These are phyloP conservation scores for Umimayanthus kanabou DNA, from an alignment of 92 coral and sea anemone genomes.

Conservation along the genomic window DNA sequence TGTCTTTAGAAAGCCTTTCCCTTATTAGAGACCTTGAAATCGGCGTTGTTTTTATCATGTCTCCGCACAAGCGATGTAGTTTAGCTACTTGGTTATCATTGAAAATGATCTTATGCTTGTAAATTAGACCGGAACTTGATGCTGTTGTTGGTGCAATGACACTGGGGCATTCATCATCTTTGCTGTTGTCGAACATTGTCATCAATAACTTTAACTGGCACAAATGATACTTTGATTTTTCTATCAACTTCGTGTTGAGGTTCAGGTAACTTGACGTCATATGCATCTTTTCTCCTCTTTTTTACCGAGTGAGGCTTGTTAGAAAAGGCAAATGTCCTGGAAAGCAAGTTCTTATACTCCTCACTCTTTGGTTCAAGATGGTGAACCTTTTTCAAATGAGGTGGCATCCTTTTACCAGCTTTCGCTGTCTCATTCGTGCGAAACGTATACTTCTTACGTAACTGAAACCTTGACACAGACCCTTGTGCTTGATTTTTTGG, in stretches of 20 bases:
- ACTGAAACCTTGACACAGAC: constrained; percentile 18
- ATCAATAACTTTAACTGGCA: constrained; percentile 4
- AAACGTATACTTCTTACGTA: constrained; percentile 22
- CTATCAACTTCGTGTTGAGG: background rate
- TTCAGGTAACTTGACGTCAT: constrained; percentile 7
- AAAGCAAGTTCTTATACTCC: too few relatives aligned
- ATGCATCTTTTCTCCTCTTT: constrained; percentile 12
- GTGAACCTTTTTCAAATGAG: constrained; percentile 30
- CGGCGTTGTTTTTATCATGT: constrained; percentile 8
- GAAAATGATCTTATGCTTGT: too few relatives aligned
- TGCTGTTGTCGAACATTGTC: constrained; percentile 9
- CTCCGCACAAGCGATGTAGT: constrained; percentile 34
- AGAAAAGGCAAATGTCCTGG: constrained; percentile 14
- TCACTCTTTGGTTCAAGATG: background rate
- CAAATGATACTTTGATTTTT: background rate
- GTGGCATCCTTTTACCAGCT: constrained; percentile 26
- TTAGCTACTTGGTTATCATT: too few relatives aligned
- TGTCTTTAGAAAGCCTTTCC: constrained; percentile 26
- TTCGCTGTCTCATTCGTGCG: constrained; percentile 23
- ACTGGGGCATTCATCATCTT: background rate
- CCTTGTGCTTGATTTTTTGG: constrained; percentile 20
- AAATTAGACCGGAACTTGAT: constrained; percentile 4
- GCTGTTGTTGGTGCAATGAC: constrained; percentile 14
- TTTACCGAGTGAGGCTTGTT: constrained; percentile 19
- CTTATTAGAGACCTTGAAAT: constrained; percentile 11